phyloP scores from a whole-genome alignment of 2,113 vertebrate species.

The Thryonomys swinderianus region DNA sequence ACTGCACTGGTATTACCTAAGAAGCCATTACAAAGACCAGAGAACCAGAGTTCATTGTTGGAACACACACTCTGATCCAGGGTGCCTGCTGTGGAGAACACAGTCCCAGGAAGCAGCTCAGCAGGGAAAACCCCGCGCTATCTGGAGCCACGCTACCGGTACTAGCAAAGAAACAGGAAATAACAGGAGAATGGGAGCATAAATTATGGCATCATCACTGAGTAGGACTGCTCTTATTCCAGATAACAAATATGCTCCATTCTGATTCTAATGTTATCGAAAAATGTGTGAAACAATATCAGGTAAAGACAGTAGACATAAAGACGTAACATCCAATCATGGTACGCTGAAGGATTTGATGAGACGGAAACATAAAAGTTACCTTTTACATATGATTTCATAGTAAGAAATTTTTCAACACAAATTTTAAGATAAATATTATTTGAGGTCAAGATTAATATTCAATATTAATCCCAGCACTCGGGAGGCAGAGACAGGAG shows the following conservation, averaged over 20 bases:
- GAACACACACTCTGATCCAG: neutral
- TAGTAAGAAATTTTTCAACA: slow-evolving; percentile 11
- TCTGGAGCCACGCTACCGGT: neutral
- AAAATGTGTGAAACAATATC: slow-evolving; percentile 16
- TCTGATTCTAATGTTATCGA: neutral
- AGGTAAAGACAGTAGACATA: neutral
- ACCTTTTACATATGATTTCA: neutral
- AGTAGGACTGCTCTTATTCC: neutral
- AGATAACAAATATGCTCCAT: neutral
- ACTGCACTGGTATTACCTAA: neutral
- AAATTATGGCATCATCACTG: neutral
- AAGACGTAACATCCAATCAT: neutral
- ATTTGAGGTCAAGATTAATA: neutral
- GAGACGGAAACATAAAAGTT: neutral
- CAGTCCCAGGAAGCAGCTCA: neutral
- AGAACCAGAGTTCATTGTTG: neutral
- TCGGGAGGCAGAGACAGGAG: too few relatives aligned
- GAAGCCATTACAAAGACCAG: neutral
- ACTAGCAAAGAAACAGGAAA: neutral
- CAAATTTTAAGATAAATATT: slow-evolving; percentile 11
- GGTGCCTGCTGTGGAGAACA: neutral
- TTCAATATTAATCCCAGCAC: too few relatives aligned
- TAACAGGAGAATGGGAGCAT: neutral
- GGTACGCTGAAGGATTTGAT: neutral
- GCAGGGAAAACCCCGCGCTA: neutral